Base-by-base conservation (phyloP, 2,113 vertebrate genomes). In the Meriones unguiculatus region DNA sequence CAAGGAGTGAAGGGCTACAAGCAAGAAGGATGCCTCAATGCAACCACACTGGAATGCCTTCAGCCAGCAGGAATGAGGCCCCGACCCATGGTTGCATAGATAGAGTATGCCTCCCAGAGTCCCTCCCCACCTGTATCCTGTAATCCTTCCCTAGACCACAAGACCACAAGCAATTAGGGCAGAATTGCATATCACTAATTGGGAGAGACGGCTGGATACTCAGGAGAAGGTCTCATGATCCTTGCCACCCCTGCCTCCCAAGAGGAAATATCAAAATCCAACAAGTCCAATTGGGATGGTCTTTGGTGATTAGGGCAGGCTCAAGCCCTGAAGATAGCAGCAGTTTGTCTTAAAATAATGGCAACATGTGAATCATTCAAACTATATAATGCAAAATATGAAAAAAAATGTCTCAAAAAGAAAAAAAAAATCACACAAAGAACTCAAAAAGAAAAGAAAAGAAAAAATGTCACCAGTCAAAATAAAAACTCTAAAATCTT, bases 401-500 rank as follows among this genome's bases (percentile, higher is more conserved):
- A 72, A 93, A 86, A n/a, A 78, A 78, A 59, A 12, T 64, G 38
- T 24, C 67, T 92, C 52, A 89, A 86, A 35, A n/a, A 72, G 91
- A 86, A 80, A 78, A 59, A 15, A 46, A 46, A 46, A 46, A 46
- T 46, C 46, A 46, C 46, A 46, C 46, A 46, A 46, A 46, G 5
- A 46, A 46, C 46, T 46, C 46, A 46, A 46, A 46, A 46, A 46
- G 46, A 46, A 46, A 46, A 46, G 46, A 46, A 89, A 86, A 35
- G n/a, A 72, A 93, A 86, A 78, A 59, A 15, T 64, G 38, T 24
- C 67, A 90, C 52, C 41, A 38, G 10, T 89, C 70, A 65, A 90
- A 91, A 88, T 80, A 11, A 85, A 38, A 32, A 82, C 50, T 69
- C 46, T 32, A 72, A 96, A 87, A 30, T 64, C 24, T 35, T 54